Evolutionary conservation across 1,140 invertebrate genomes (phyloP).

Genomic region (Epicauta chinensis): DNA sequence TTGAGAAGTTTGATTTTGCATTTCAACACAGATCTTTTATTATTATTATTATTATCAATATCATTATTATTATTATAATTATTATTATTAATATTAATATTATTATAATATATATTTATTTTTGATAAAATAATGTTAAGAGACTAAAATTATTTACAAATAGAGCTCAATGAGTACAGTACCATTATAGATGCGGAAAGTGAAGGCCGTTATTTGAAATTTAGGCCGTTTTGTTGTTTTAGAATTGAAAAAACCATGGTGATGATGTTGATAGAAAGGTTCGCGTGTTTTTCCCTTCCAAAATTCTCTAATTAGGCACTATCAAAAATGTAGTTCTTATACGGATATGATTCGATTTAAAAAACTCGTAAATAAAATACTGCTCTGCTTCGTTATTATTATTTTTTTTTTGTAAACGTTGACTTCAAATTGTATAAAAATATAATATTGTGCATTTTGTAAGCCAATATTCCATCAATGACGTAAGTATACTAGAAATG

Average conservation of each 20-base stretch:
- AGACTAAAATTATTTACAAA: slow-evolving; percentile 30
- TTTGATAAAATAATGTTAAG: slow-evolving; percentile 31
- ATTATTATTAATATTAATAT: too few species aligned
- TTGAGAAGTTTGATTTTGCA: too few species aligned
- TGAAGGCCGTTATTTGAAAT: slow-evolving; percentile 1
- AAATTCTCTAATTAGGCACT: slow-evolving; percentile 31
- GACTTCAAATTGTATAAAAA: slow-evolving; percentile 40
- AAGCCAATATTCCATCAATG: slow-evolving; percentile 35
- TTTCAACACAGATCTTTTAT: slow-evolving; percentile 28
- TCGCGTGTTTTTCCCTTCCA: background rate
- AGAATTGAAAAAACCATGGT: background rate
- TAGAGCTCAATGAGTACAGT: slow-evolving; percentile 31
- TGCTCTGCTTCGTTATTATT: slow-evolving; percentile 28
- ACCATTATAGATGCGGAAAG: slow-evolving; percentile 20
- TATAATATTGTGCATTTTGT: slow-evolving; percentile 43
- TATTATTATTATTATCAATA: too few species aligned
- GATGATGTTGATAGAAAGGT: too few species aligned
- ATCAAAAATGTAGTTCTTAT: slow-evolving; percentile 32
- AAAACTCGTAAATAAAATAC: slow-evolving; percentile 40
- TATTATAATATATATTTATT: too few species aligned
- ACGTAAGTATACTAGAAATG: slow-evolving; percentile 37
- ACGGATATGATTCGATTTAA: slow-evolving; percentile 38
- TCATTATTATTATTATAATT: too few species aligned
- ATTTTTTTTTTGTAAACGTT: too few species aligned
- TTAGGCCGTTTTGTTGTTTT: slow-evolving; percentile 23